Conservation (phyloP, 2,797 vertebrate species). For the Urocyon cinereoargenteus region DNA sequence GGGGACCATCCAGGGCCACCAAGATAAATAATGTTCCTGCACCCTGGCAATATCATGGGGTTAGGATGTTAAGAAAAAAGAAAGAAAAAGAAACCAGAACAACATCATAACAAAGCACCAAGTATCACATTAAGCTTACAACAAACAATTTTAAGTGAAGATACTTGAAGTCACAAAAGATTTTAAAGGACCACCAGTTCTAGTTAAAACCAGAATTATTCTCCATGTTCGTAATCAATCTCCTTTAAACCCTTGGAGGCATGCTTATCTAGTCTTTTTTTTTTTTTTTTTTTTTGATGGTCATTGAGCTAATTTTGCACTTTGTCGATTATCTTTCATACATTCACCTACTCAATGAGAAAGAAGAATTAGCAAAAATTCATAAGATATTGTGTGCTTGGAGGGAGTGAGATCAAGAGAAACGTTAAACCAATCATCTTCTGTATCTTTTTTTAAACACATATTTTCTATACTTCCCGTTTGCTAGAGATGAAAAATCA, state of each 20-base stretch:
- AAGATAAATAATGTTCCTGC: neutral
- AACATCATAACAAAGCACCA: neutral
- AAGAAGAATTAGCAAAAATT: conserved; percentile 27
- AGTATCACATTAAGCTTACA: neutral
- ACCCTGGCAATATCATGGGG: neutral
- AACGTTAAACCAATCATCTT: neutral
- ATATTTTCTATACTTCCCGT: conserved; percentile 19
- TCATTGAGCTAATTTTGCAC: neutral
- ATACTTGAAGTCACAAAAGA: conserved; percentile 10
- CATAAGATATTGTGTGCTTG: neutral
- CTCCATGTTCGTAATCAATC: neutral
- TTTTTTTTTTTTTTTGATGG: neutral
- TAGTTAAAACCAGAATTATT: neutral
- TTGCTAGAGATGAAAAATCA: conserved; percentile 54
- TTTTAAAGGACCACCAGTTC: neutral
- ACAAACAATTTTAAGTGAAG: neutral
- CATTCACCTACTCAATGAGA: neutral
- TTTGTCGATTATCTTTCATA: conserved; percentile 39
- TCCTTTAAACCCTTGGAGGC: neutral
- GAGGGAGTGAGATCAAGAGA: neutral
- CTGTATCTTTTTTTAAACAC: neutral
- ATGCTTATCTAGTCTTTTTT: neutral
- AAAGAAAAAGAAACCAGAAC: neutral
- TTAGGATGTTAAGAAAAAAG: neutral
- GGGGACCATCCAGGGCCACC: neutral